phyloP scores from a whole-genome alignment of 2,888 invertebrate genomes.

The Pristionchus exspectatus region DNA sequence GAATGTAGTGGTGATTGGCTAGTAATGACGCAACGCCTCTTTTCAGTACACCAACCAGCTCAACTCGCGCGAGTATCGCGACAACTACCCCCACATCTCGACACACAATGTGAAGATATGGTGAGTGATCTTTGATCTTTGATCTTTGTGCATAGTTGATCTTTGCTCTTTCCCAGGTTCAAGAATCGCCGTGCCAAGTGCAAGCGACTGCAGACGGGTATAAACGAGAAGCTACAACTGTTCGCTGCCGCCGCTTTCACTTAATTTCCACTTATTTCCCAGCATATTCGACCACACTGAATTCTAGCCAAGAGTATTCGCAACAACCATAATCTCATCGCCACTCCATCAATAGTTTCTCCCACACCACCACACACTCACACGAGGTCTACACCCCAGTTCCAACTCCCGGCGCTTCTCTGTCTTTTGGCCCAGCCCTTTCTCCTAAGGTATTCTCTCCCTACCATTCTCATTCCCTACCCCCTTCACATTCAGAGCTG shows the following conservation, averaged over 20 bases:
- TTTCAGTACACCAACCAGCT: conserved; percentile 48
- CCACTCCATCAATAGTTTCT: conserved; percentile 35
- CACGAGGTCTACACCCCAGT: conserved; percentile 26
- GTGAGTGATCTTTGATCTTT: conserved; percentile 11
- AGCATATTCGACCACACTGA: neutral
- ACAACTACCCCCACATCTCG: conserved; percentile 98
- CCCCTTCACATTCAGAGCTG: no score
- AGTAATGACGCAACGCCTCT: neutral
- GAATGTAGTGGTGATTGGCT: neutral
- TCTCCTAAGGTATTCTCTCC: no score
- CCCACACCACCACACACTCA: neutral
- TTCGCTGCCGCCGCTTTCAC: conserved; percentile 17
- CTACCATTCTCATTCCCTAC: no score
- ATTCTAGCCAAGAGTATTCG: conserved; percentile 49
- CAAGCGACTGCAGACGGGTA: conserved; percentile 86
- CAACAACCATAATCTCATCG: conserved; percentile 40
- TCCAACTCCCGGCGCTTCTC: no score
- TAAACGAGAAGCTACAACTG: conserved; percentile 58
- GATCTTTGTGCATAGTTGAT: conserved; percentile 8
- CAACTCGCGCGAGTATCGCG: conserved; percentile 79
- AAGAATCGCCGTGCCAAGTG: conserved; percentile 96
- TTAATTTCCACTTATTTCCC: neutral
- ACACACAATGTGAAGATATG: conserved; percentile 93
- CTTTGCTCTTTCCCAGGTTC: conserved; percentile 84
- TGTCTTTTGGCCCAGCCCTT: no score